Evolutionary conservation across 2,113 vertebrate genomes (phyloP).

Genomic region (Cavia aperea): DNA sequence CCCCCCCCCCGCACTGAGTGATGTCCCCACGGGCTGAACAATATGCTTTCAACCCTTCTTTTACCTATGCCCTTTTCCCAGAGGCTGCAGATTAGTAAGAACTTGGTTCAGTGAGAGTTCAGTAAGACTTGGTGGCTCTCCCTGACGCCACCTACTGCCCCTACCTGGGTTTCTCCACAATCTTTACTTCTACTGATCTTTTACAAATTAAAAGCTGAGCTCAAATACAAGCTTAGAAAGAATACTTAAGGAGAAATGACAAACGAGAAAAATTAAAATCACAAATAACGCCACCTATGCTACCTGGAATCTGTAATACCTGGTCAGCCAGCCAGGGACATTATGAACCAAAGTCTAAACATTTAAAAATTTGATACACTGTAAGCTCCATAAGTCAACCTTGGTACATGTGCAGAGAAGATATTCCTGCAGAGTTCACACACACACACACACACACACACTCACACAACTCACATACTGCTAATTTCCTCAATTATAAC

Average conservation of each 20-base stretch:
- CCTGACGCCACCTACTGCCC: background rate
- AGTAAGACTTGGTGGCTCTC: background rate
- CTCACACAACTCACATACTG: background rate
- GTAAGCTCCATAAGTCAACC: background rate
- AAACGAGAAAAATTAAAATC: background rate
- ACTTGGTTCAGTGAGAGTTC: no score
- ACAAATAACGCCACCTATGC: background rate
- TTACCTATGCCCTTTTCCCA: conserved; percentile 1
- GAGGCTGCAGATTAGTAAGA: background rate
- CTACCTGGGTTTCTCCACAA: background rate
- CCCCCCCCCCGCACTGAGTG: background rate
- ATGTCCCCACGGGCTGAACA: background rate
- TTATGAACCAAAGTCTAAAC: background rate
- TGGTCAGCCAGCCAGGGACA: background rate
- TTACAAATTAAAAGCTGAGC: background rate
- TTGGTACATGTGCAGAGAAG: conserved; percentile 6
- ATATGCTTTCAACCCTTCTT: conserved; percentile 24
- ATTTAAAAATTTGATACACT: background rate
- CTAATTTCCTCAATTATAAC: background rate
- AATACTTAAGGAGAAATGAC: background rate
- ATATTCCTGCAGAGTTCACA: background rate
- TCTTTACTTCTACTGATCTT: background rate
- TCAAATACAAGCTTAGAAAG: conserved; percentile 16
- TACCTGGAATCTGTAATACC: background rate
- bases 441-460: background rate